Conservation (phyloP, 2,888 invertebrate genomes). For the Pyrrhosoma nymphula region DNA sequence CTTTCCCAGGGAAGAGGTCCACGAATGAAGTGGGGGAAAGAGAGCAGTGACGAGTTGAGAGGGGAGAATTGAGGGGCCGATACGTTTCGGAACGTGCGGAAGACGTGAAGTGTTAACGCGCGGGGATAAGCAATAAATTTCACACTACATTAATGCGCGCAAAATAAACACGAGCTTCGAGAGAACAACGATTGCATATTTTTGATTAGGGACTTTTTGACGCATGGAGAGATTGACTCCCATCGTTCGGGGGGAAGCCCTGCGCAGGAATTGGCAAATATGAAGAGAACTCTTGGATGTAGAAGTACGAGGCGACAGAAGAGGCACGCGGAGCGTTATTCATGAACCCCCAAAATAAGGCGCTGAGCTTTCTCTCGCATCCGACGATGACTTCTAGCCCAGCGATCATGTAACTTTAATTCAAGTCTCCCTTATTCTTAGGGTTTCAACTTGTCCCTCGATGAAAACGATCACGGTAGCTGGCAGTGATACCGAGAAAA, state of each 20-base stretch:
- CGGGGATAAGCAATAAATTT: constrained; percentile 45
- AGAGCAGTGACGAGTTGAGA: not conserved
- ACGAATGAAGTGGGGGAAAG: not conserved
- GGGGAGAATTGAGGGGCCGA: not conserved
- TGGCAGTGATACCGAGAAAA: too few relatives aligned
- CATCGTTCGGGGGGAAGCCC: not conserved
- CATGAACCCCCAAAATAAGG: not conserved
- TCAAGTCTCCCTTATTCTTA: too few relatives aligned
- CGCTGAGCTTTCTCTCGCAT: not conserved
- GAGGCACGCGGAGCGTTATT: not conserved
- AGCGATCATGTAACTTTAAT: not conserved
- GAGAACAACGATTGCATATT: constrained; percentile 29
- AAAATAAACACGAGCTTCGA: not conserved
- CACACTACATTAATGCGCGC: constrained; percentile 23
- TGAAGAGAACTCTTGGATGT: not conserved
- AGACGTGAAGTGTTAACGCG: constrained; percentile 41
- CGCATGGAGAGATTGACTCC: not conserved
- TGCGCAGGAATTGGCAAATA: not conserved
- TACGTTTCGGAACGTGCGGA: not conserved
- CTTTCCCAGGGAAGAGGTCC: not conserved
- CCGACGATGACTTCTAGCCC: not conserved
- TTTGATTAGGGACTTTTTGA: not conserved
- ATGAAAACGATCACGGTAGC: too few relatives aligned
- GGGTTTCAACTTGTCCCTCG: too few relatives aligned
- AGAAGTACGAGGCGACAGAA: not conserved